Conservation (phyloP, 2,113 vertebrate genomes). For the Cyanistes caeruleus region DNA sequence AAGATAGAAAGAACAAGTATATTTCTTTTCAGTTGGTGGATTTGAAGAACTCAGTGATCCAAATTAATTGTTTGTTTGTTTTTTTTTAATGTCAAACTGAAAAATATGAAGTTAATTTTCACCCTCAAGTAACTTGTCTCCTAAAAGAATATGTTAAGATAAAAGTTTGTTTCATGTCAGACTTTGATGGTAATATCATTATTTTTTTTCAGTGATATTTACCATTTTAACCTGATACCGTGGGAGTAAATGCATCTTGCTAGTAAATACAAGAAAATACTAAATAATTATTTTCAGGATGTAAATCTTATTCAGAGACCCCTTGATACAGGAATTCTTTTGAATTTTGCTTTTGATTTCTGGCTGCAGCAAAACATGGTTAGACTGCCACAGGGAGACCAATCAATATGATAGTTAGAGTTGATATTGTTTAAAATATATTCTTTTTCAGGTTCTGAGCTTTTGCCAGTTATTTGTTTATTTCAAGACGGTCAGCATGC, state of each 20-base stretch:
- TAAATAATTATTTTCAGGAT: neutral
- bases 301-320: neutral
- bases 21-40: neutral
- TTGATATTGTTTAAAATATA: neutral
- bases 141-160: neutral
- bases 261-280: neutral
- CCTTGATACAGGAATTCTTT: neutral
- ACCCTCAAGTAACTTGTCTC: neutral
- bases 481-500: neutral
- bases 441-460: neutral
- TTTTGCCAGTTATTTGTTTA: neutral
- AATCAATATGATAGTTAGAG: neutral
- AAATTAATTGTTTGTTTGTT: neutral
- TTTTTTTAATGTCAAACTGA: neutral
- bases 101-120: neutral
- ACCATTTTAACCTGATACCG: neutral
- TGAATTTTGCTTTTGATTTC: neutral
- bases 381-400: neutral
- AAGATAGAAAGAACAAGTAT: neutral
- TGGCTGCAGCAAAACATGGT: neutral
- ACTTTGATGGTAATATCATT: neutral
- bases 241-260: neutral
- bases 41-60: neutral
- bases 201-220: neutral
- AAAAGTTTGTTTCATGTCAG: neutral